Conservation (phyloP, 2,113 vertebrate species). For the Pygoscelis antarcticus region DNA sequence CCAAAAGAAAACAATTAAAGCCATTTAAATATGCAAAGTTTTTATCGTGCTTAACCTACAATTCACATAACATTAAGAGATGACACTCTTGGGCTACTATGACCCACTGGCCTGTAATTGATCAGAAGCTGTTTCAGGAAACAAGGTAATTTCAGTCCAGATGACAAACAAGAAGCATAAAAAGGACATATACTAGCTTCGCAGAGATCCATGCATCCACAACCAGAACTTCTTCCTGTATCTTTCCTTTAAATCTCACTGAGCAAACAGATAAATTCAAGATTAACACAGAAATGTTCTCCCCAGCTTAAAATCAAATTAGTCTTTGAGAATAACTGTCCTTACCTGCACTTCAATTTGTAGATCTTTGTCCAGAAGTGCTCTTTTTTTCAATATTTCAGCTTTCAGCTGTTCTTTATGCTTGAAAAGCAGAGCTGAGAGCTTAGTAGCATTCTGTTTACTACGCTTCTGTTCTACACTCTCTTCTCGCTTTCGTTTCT, state of each 20-base stretch:
- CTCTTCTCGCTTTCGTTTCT: conserved; percentile 95
- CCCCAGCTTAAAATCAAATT: not conserved
- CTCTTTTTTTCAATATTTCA: conserved; percentile 96
- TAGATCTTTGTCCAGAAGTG: conserved; percentile 95
- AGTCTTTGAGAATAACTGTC: not conserved
- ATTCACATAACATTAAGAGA: not conserved
- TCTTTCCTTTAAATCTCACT: not conserved
- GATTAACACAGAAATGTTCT: not conserved
- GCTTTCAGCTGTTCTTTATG: conserved; percentile 98
- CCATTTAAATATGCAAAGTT: not conserved
- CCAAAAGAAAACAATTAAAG: not conserved
- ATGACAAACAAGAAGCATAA: not conserved
- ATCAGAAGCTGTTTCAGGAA: not conserved
- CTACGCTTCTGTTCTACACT: conserved; percentile 95
- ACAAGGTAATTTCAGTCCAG: not conserved
- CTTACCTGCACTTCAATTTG: conserved; percentile 96
- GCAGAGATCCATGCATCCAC: not conserved
- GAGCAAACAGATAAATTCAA: not conserved
- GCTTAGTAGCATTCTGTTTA: conserved; percentile 93
- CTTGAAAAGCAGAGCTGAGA: conserved; percentile 95
- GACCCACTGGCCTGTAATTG: not conserved
- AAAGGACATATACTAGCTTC: not conserved
- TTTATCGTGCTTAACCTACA: not conserved
- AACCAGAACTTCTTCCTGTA: not conserved
- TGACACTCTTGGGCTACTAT: not conserved